Base-by-base conservation (phyloP, 2,113 vertebrate species). In the Tamias sibiricus region DNA sequence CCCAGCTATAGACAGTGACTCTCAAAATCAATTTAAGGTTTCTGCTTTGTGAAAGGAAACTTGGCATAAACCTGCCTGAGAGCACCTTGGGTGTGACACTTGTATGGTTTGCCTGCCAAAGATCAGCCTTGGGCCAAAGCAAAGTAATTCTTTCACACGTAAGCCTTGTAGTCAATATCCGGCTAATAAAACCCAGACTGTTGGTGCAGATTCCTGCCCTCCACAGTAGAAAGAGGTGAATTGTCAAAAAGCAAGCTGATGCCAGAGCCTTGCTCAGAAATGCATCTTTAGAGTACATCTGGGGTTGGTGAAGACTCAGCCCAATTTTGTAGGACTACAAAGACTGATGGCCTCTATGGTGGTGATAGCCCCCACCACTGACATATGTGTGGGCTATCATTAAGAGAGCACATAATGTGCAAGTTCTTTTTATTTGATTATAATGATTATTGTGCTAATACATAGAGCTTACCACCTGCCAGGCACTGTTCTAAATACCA, bases 151-250 rank as follows among this genome's bases (percentile, higher is more conserved):
- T 42, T 69, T 86, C 92, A 75, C 30, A 1, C 13, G 16, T 62
- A 57, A 69, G 82, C 47, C 81, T 75, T 77, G 68, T n/a, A 72
- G n/a, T 83, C 57, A 42, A n/a, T 54, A 84, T 44, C 49, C 47
- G 13, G 44, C 52, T 64, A 92, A 83, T 66, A 52, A 86, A 82
- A 84, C 44, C 13, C 68, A 69, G 24, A 68, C 24, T 24, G 9
- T 75, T 75, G 44, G 37, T 93, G 71, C 87, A 62, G 59, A 62
- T 62, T 95, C 42, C 42, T 71, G 22, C 22, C 72, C n/a, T 40
- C 57, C 40, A 72, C 32, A 69, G 16, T 81, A 95, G 64, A 89
- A 93, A 95, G 59, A 94, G 59, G 66, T 66, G 59, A 90, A 75
- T 83, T 47, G 68, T 44, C 40, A 13, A 57, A 91, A 81, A 84